A percentile compares a stretch with the other conserved stretches of the same genome.
These are phyloP conservation scores for Drosophila ezoana DNA, from an alignment of 2,888 invertebrate species.

Conservation along the genomic window DNA sequence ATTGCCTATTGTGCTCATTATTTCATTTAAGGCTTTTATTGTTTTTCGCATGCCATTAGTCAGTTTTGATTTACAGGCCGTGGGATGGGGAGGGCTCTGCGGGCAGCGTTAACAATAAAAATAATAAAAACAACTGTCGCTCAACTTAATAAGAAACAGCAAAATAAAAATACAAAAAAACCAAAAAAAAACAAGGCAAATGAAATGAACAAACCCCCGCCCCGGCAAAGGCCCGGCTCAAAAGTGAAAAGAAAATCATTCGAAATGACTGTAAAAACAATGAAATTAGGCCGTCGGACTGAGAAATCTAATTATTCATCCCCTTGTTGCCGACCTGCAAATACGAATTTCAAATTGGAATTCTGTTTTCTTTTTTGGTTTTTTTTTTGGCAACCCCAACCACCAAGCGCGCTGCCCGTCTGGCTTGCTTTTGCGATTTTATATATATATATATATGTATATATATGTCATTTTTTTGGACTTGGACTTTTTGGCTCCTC, in stretches of 20 bases:
- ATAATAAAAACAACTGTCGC: slow-evolving; percentile 82
- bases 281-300: slow-evolving; percentile 82
- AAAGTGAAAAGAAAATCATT: slow-evolving; percentile 76
- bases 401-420: slow-evolving; percentile 3
- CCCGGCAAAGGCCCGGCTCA: slow-evolving; percentile 22
- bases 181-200: slow-evolving; percentile 20
- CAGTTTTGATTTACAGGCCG: slow-evolving; percentile 78
- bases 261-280: slow-evolving; percentile 83
- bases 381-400: slow-evolving; percentile 4
- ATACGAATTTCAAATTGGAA: slow-evolving; percentile 45
- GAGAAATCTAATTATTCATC: slow-evolving; percentile 84
- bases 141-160: slow-evolving; percentile 78
- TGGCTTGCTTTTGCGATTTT: background rate
- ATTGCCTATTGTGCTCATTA: slow-evolving; percentile 62
- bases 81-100: slow-evolving; percentile 2
- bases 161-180: slow-evolving; percentile 13
- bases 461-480: slow-evolving; percentile 10
- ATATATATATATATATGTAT: no score
- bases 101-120: slow-evolving; percentile 67
- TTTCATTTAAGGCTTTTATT: slow-evolving; percentile 81
- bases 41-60: slow-evolving; percentile 82
- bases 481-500: background rate
- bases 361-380: slow-evolving; percentile 14
- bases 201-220: slow-evolving; percentile 54
- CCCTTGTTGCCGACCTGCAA: slow-evolving; percentile 67